These are phyloP conservation scores for Zosterops borbonicus DNA, from an alignment of 2,113 vertebrate species.

Conservation along the genomic window DNA sequence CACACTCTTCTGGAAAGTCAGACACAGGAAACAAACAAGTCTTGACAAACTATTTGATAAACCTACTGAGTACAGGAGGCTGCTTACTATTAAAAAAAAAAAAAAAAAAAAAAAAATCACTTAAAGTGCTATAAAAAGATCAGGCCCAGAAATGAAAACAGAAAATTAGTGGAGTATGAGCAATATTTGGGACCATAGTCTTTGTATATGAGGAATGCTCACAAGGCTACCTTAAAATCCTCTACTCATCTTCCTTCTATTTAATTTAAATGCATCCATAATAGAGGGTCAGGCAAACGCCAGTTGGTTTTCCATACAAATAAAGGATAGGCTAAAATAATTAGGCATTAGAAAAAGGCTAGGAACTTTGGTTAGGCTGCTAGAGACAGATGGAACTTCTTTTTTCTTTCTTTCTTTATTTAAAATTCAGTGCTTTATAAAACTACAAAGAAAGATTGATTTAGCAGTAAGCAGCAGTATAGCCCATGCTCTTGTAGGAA, in stretches of 20 bases:
- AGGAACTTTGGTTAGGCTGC: neutral
- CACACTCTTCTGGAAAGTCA: neutral
- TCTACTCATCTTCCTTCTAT: neutral
- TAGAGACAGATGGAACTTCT: neutral
- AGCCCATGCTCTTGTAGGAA: neutral
- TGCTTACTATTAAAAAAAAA: neutral
- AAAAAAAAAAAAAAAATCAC: neutral
- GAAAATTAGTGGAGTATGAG: neutral
- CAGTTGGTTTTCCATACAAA: neutral
- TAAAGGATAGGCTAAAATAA: neutral
- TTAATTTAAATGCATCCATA: neutral
- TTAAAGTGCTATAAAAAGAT: neutral
- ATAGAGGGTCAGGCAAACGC: neutral
- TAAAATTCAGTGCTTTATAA: neutral
- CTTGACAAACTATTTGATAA: neutral
- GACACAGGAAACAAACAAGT: neutral
- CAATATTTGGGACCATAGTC: neutral
- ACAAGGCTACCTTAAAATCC: neutral
- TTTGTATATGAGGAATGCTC: rapidly evolving
- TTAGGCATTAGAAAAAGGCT: neutral
- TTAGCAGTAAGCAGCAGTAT: neutral
- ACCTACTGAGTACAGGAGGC: neutral
- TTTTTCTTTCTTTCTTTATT: neutral
- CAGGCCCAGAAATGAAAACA: neutral
- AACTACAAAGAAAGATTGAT: neutral